These are phyloP conservation scores for Patella depressa DNA, from an alignment of 2,888 invertebrate genomes.

Conservation along the genomic window DNA sequence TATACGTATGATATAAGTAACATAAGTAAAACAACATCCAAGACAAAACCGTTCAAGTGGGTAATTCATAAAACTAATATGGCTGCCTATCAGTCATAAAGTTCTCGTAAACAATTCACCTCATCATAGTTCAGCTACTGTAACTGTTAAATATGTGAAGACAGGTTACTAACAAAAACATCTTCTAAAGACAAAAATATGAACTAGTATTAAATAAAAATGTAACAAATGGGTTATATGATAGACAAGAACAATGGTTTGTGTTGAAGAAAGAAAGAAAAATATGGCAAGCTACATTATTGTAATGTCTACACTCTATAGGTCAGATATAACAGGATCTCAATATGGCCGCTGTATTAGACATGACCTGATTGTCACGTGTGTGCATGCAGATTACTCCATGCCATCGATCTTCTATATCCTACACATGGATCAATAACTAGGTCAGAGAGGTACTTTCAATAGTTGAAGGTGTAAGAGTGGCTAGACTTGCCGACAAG, in stretches of 20 bases:
- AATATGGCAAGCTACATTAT: conserved; percentile 1
- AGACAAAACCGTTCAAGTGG: not conserved
- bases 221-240: too few relatives aligned
- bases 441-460: conserved; percentile 13
- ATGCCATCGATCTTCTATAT: conserved; percentile 10
- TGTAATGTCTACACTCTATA: conserved; percentile 10
- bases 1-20: too few relatives aligned
- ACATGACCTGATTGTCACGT: conserved; percentile 13
- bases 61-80: conserved; percentile 10
- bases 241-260: too few relatives aligned
- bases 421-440: conserved; percentile 7
- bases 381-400: conserved; percentile 11
- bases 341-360: conserved; percentile 11
- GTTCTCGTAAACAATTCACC: conserved; percentile 8
- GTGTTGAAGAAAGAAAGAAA: not conserved
- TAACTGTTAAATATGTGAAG: too few relatives aligned
- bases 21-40: too few relatives aligned
- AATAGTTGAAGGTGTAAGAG: conserved; percentile 11
- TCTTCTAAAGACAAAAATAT: too few relatives aligned
- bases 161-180: too few relatives aligned
- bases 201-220: too few relatives aligned
- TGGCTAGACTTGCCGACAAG: conserved; percentile 11
- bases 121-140: not conserved
- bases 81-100: conserved; percentile 13
- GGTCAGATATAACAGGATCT: conserved; percentile 11